Evolutionary conservation across 2,113 vertebrate genomes (phyloP), one percentile per base, ranked within the genome.

Genomic region (Scomber scombrus): DNA sequence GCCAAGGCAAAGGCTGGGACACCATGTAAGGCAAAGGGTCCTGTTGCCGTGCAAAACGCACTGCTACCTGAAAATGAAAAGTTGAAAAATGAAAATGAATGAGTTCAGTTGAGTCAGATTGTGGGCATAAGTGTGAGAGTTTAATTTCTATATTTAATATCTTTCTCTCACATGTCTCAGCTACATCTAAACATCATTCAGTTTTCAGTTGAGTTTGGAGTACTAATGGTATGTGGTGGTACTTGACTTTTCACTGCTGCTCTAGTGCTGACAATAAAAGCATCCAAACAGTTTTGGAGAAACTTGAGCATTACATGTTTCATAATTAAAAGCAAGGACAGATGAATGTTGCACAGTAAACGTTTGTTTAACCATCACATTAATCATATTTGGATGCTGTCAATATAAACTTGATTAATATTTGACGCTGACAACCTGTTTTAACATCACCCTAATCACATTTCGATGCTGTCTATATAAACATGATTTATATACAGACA

Each of bases 1-100:
- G 96, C 97, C 96, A 97, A 46, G 96, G 96, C 84, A 96, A 89
- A 52, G 96, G 96, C 87, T 97, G 96, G 77, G 96, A 95, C 85
- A 96, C 91, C 23, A 96, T 88, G 81, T 96, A 97, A 3, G 95
- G 96, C 89, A 95, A 79, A 4, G 93, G 95, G 14, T 96, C 95
- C 21, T 80, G 51, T 45, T 95, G 86, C 0, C 16, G 91, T 43
- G 90, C 87, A 75, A 96, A 91, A 60, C 71, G 85, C 21, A 85
- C 56, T 11, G 95, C 93, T 11, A 97, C 91, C 96, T 97, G 88
- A 51, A 79, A 51, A 31, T 16, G 34, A 75, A 56, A 55, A 43
- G 7, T 26, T 26, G 2, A 26, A 26, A 26, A 26, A 26, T 21
- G 19, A 21, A 15, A 43, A 57, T 8, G n/a, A 12, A 52, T 26